Conservation (phyloP, 2,888 invertebrate genomes). For the Leucophora obtusa region DNA sequence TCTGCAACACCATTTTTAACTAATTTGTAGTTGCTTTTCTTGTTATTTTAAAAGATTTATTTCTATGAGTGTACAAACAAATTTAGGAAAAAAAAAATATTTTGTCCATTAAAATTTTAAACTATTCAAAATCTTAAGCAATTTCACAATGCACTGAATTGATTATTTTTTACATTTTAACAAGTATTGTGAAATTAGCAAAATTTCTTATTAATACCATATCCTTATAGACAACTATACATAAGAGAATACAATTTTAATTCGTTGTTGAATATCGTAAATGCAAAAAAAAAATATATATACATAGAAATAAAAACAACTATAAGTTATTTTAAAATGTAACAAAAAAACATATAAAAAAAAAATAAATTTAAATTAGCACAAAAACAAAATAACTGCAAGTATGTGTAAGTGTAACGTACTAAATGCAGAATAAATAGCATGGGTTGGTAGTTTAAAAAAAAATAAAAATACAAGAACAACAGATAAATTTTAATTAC, state of each 20-base stretch:
- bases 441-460: background rate
- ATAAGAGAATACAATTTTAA: background rate
- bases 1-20: too few relatives aligned
- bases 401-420: slow-evolving; percentile 16
- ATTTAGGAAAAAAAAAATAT: too few relatives aligned
- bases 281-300: background rate
- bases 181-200: too few relatives aligned
- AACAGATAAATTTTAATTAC: slow-evolving; percentile 72
- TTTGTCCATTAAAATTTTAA: too few relatives aligned
- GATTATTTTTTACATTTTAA: too few relatives aligned
- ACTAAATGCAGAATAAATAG: background rate
- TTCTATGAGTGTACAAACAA: too few relatives aligned
- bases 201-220: too few relatives aligned
- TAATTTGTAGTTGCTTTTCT: too few relatives aligned
- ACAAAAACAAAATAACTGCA: background rate
- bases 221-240: background rate
- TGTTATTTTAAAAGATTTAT: too few relatives aligned
- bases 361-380: slow-evolving; percentile 39
- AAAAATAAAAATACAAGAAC: slow-evolving; percentile 5
- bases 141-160: too few relatives aligned
- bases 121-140: too few relatives aligned
- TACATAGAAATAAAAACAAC: slow-evolving; percentile 3
- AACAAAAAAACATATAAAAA: slow-evolving; percentile 25
- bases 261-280: background rate
- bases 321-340: slow-evolving; percentile 3